Evolutionary conservation across 2,888 invertebrate species (phyloP), one percentile per base, ranked within the genome.

Genomic region (Acleris literana): DNA sequence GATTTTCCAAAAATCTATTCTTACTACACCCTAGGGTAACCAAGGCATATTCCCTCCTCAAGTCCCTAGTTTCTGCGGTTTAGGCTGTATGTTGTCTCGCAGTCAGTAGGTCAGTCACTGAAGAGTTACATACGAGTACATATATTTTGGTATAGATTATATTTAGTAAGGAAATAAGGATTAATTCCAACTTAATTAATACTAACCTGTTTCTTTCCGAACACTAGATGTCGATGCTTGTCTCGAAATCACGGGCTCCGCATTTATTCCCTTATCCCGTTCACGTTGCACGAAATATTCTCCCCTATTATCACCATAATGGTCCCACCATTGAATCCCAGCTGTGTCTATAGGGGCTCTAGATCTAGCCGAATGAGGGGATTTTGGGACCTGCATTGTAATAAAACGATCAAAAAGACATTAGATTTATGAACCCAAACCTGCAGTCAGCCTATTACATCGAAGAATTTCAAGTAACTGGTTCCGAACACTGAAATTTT

Each of bases 321-420:
- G 73, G 11, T 90, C 78, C 92, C 92, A 92, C 85, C 88, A 86
- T 57, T 67, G 76, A 5, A 82, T 75, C 1, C 84, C 87, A 25
- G 74, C 73, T 70, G 79, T 75, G 65, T 87, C 81, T 63, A 92
- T 81, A 11, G 92, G 92, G 55, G 81, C 84, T 77, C 92, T 82
- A 54, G 90, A 92, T 73, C 92, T 76, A 4, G 92, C 85, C 9
- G 83, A 79, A 69, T 82, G 78, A 25, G 82, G 70, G 7, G 84
- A 80, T 71, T 76, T 81, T 13, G 73, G 65, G 58, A 60, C 57
- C 52, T 75, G 71, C 89, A 90, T 90, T 33, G 69, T 70, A 7
- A 43, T 43, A 29, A 43, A 57, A 5, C 22, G 43, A 43, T 33
- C 39, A 52, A 44, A 9, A 46, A 6, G 13, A 5, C 7, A 44